Evolutionary conservation across 2,888 invertebrate species (phyloP).

Genomic region (Serripes groenlandicus): DNA sequence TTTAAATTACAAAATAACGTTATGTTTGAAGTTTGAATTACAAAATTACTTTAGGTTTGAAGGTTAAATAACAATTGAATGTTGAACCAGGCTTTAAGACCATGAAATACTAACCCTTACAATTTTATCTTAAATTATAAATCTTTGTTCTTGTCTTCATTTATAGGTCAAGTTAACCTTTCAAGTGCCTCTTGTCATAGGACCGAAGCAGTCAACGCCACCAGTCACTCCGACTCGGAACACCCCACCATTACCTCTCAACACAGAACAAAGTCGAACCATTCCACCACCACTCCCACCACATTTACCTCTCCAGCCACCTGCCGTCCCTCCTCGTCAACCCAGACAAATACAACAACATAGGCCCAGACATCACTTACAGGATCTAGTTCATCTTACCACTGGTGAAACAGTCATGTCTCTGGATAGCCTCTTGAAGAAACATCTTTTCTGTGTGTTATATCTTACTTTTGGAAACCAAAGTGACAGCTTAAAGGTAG

Average conservation of each 20-base stretch:
- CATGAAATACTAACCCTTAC: not conserved
- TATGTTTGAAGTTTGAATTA: too few relatives aligned
- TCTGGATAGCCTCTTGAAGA: conserved; percentile 55
- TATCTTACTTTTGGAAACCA: conserved; percentile 77
- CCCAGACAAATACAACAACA: conserved; percentile 40
- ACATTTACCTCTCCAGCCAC: conserved; percentile 56
- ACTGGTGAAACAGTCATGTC: conserved; percentile 59
- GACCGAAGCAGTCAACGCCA: conserved; percentile 74
- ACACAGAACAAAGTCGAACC: conserved; percentile 21
- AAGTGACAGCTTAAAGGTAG: conserved; percentile 66
- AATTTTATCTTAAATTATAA: not conserved
- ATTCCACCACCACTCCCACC: conserved; percentile 19
- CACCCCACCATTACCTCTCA: conserved; percentile 56
- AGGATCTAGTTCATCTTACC: conserved; percentile 56
- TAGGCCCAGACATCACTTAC: conserved; percentile 43
- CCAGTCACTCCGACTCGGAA: conserved; percentile 62
- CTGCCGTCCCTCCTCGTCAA: conserved; percentile 39
- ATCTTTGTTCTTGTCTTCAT: too few relatives aligned
- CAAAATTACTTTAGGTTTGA: not conserved
- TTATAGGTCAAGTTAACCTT: conserved; percentile 72
- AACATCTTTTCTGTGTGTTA: conserved; percentile 72
- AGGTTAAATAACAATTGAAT: not conserved
- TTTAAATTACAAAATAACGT: too few relatives aligned
- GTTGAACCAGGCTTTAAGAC: not conserved
- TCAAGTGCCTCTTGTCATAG: conserved; percentile 80